Percentiles rank a stretch among this genome's conserved stretches.
These are phyloP conservation scores for Catharus ustulatus DNA, from an alignment of 2,797 vertebrate genomes.

Conservation along the genomic window DNA sequence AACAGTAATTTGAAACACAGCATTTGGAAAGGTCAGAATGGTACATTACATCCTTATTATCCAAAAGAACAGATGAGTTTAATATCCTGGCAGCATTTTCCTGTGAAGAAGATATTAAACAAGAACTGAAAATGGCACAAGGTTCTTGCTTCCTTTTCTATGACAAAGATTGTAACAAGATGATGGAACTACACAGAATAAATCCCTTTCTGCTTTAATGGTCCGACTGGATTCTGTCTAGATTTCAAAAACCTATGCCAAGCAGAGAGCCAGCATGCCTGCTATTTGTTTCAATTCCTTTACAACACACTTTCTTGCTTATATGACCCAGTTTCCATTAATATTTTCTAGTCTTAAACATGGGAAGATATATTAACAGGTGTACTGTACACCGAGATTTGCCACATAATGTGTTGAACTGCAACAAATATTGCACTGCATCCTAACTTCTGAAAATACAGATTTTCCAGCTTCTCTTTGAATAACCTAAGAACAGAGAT, in stretches of 20 bases:
- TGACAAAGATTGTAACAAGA: slow-evolving; percentile 25
- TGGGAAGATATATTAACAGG: background rate
- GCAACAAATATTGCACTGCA: background rate
- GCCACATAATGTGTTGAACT: background rate
- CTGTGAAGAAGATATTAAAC: slow-evolving; percentile 49
- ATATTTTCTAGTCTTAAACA: background rate
- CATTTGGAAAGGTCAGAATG: slow-evolving; percentile 69
- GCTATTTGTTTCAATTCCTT: background rate
- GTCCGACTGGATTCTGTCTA: background rate
- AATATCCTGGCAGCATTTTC: slow-evolving; percentile 47
- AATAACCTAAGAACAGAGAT: background rate
- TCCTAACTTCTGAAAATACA: background rate
- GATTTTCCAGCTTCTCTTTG: background rate
- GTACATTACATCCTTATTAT: slow-evolving; percentile 63
- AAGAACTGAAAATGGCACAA: slow-evolving; percentile 52
- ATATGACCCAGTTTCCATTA: background rate
- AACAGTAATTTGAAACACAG: slow-evolving; percentile 42
- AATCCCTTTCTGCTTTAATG: slow-evolving; percentile 31
- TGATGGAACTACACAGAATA: slow-evolving; percentile 28
- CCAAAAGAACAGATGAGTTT: slow-evolving; percentile 53
- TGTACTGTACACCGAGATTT: background rate
- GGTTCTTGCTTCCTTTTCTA: background rate
- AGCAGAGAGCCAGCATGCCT: background rate
- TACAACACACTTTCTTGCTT: background rate
- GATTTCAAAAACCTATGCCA: background rate